Evolutionary conservation across 2,888 invertebrate species (phyloP).

Genomic region (Panzeria rudis): DNA sequence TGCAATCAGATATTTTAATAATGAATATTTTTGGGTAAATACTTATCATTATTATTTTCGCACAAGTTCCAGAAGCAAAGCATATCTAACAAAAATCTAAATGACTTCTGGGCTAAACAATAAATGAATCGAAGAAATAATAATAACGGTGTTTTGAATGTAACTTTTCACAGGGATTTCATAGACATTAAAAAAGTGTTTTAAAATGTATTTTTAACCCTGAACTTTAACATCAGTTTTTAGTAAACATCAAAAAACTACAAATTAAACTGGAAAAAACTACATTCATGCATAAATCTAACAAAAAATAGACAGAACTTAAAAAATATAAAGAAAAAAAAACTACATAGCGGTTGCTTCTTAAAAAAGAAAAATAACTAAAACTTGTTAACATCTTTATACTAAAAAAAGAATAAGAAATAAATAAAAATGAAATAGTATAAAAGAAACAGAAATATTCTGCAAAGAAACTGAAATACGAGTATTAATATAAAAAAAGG

Average conservation of each 20-base stretch:
- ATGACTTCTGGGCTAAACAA: no score
- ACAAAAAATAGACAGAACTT: constrained; percentile 16
- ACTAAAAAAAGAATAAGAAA: neutral
- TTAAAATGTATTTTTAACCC: constrained; percentile 7
- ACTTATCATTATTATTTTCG: no score
- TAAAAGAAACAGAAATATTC: constrained; percentile 11
- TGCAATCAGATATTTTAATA: no score
- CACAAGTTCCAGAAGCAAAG: no score
- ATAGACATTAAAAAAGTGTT: no score
- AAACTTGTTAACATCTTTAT: constrained; percentile 41
- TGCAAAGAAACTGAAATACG: constrained; percentile 5
- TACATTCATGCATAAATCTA: neutral
- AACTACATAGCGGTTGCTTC: neutral
- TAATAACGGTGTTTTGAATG: no score
- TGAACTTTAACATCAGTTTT: constrained; percentile 46
- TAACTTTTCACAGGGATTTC: no score
- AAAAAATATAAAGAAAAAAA: neutral
- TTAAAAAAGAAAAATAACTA: neutral
- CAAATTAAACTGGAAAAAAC: constrained; percentile 1
- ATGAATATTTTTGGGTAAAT: no score
- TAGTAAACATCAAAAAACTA: constrained; percentile 2
- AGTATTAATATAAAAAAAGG: constrained; percentile 16
- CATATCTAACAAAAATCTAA: no score
- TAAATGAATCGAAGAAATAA: no score
- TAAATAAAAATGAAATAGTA: neutral